Conservation (phyloP, 2,113 vertebrate species). For the Epinephelus lanceolatus region DNA sequence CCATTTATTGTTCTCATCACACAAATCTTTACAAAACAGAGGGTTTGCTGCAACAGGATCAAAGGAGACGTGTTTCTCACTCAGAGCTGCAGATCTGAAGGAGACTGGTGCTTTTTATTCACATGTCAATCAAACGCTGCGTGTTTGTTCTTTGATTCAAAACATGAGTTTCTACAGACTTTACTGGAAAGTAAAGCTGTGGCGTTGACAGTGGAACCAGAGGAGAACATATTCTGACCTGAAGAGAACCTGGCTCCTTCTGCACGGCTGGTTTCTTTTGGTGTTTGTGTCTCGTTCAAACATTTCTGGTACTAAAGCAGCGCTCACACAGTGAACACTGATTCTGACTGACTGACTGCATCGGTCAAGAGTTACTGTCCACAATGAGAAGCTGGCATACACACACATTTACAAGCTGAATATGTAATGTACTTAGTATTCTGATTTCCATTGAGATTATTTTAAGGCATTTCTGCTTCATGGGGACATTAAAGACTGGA, state of each 20-base stretch:
- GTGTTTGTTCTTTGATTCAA: conserved; percentile 49
- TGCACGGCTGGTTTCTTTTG: conserved; percentile 11
- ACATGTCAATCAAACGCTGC: conserved; percentile 48
- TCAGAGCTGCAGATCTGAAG: conserved; percentile 63
- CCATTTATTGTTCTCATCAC: conserved; percentile 84
- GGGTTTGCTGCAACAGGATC: conserved; percentile 69
- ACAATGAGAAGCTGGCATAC: conserved; percentile 15
- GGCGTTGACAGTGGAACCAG: conserved; percentile 6
- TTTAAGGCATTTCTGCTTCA: conserved; percentile 59
- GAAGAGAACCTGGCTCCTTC: conserved; percentile 4
- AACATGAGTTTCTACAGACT: conserved; percentile 38
- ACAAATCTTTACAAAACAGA: conserved; percentile 83
- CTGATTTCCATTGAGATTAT: conserved; percentile 5
- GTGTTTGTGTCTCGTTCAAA: conserved; percentile 2
- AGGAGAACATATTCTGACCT: conserved; percentile 16
- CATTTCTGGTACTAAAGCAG: background rate
- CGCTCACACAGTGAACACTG: conserved; percentile 34
- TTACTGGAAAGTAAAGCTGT: conserved; percentile 40
- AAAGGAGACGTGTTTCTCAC: conserved; percentile 66
- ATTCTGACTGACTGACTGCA: background rate
- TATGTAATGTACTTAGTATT: background rate
- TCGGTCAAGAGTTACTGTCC: background rate
- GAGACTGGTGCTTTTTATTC: conserved; percentile 58
- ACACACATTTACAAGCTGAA: background rate
- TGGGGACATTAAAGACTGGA: background rate